Conservation (phyloP, 1,140 invertebrate species). For the Aphelenchoides avenae region DNA sequence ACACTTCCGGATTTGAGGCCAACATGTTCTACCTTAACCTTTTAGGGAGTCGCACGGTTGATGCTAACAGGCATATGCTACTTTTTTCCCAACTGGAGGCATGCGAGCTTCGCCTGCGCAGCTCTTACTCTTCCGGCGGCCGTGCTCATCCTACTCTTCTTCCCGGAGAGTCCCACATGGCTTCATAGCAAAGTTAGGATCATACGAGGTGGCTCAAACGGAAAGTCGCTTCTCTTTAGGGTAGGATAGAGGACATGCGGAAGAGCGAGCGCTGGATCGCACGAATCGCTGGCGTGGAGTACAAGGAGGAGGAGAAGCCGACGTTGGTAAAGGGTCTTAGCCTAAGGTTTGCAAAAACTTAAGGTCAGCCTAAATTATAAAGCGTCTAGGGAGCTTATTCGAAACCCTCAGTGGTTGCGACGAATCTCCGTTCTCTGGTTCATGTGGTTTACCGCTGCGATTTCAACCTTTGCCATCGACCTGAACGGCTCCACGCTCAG, state of each 20-base stretch:
- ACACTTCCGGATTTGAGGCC: too few relatives aligned
- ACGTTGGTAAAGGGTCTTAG: too few relatives aligned
- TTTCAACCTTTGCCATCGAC: slow-evolving; percentile 51
- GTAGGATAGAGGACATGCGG: slow-evolving; percentile 42
- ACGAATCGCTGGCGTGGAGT: slow-evolving; percentile 38
- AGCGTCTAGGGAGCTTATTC: slow-evolving; percentile 21
- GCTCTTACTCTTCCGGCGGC: slow-evolving; percentile 39
- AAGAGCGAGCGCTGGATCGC: slow-evolving; percentile 42
- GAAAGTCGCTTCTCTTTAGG: too few relatives aligned
- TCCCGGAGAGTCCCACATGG: slow-evolving; percentile 51
- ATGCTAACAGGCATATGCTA: slow-evolving; percentile 52
- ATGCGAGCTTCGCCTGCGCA: slow-evolving; percentile 43
- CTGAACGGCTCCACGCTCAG: slow-evolving; percentile 42
- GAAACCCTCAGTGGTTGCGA: slow-evolving; percentile 13
- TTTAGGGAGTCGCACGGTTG: slow-evolving; percentile 43
- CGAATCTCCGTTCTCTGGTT: slow-evolving; percentile 36
- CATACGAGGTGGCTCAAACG: too few relatives aligned
- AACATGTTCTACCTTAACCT: too few relatives aligned
- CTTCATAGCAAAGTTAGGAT: too few relatives aligned
- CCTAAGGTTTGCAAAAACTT: too few relatives aligned
- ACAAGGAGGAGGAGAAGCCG: slow-evolving; percentile 37
- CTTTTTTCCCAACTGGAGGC: slow-evolving; percentile 44
- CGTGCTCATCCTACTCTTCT: slow-evolving; percentile 42
- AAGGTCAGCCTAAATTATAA: too few relatives aligned
- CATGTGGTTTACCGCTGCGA: slow-evolving; percentile 44